These are phyloP conservation scores for Meganola albula DNA, from an alignment of 2,888 invertebrate species.

Conservation along the genomic window DNA sequence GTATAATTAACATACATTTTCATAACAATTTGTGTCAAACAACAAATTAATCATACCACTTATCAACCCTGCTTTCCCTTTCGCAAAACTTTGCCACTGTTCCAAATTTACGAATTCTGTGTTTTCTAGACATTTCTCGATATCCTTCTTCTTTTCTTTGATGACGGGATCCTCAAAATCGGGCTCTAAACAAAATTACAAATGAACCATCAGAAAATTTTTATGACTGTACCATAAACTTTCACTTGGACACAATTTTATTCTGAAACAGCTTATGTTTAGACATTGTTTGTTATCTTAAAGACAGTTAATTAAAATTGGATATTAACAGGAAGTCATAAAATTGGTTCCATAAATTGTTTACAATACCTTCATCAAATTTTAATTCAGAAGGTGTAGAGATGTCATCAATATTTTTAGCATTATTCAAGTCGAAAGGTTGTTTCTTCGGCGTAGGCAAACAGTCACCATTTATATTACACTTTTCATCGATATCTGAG, in stretches of 20 bases:
- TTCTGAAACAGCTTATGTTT: too few species aligned
- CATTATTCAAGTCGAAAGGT: conserved; percentile 51
- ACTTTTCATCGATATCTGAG: conserved; percentile 47
- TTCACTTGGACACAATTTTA: conserved; percentile 29
- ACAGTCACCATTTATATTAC: conserved; percentile 56
- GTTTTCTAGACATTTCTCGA: conserved; percentile 76
- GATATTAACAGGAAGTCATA: conserved; percentile 29
- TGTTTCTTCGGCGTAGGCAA: conserved; percentile 41
- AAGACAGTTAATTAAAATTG: conserved; percentile 14
- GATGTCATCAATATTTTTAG: conserved; percentile 75
- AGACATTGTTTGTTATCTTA: too few species aligned
- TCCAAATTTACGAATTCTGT: conserved; percentile 64
- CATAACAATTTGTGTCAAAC: too few species aligned
- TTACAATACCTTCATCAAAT: conserved; percentile 82
- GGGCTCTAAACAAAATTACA: conserved; percentile 59
- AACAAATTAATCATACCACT: too few species aligned
- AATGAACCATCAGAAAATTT: too few species aligned
- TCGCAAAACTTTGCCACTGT: conserved; percentile 80
- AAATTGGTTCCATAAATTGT: conserved; percentile 41
- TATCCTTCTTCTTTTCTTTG: conserved; percentile 76
- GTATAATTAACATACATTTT: too few species aligned
- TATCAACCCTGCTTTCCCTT: conserved; percentile 82
- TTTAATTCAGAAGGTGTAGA: conserved; percentile 80
- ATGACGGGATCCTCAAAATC: conserved; percentile 79
- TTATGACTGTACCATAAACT: conserved; percentile 24